Evolutionary conservation across 2,888 invertebrate species (phyloP).

Genomic region (Apodemia hepburni): DNA sequence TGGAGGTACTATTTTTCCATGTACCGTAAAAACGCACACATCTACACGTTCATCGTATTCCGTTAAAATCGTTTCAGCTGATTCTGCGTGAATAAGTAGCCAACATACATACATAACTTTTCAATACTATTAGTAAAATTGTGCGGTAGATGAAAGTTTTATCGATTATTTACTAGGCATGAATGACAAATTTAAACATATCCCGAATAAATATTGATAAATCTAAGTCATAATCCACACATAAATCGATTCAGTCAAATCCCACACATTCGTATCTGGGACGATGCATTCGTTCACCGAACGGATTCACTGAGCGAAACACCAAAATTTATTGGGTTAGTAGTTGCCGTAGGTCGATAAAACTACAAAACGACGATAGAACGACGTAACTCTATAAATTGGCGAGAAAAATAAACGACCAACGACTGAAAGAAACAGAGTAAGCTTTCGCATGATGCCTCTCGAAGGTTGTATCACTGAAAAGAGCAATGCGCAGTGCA

Average conservation of each 20-base stretch:
- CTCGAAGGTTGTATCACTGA: conserved; percentile 66
- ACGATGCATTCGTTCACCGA: conserved; percentile 75
- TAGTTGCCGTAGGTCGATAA: conserved; percentile 80
- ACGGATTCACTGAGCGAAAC: conserved; percentile 77
- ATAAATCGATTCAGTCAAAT: conserved; percentile 62
- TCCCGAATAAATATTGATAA: conserved; percentile 25
- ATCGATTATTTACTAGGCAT: too few relatives aligned
- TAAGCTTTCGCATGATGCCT: conserved; percentile 55
- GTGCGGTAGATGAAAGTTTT: too few relatives aligned
- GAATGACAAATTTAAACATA: conserved; percentile 20
- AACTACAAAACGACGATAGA: conserved; percentile 57
- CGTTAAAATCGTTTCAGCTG: too few relatives aligned
- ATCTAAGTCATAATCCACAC: conserved; percentile 39
- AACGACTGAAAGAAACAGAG: conserved; percentile 57
- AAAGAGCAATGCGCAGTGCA: conserved; percentile 78
- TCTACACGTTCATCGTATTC: too few relatives aligned
- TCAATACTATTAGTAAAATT: too few relatives aligned
- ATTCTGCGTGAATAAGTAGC: too few relatives aligned
- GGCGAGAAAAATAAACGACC: conserved; percentile 62
- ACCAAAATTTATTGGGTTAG: conserved; percentile 80
- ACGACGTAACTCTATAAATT: conserved; percentile 63
- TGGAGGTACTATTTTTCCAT: too few relatives aligned
- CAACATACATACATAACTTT: too few relatives aligned
- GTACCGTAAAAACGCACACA: too few relatives aligned
- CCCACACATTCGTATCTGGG: conserved; percentile 70